Percentiles rank a stretch among this genome's conserved stretches.
Conservation (phyloP, 2,797 vertebrate genomes). For the Acrossocheilus wenchowensis region DNA sequence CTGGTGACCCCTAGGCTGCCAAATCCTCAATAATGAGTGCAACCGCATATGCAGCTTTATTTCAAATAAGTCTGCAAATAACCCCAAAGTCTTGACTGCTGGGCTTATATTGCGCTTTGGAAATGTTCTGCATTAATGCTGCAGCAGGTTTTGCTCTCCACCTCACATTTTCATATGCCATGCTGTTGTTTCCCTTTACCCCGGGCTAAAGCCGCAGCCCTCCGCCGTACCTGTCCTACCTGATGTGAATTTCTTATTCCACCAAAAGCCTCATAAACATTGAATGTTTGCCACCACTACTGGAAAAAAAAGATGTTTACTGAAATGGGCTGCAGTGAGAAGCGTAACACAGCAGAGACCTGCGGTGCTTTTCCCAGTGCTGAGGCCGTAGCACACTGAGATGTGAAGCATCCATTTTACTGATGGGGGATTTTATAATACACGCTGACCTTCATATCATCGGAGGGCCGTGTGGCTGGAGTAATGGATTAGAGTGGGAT, state of each 20-base stretch:
- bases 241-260: constrained; percentile 42
- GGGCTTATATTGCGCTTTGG: neutral
- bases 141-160: constrained; percentile 26
- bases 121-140: constrained; percentile 18
- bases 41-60: neutral
- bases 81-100: neutral
- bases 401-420: constrained; percentile 50
- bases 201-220: constrained; percentile 27
- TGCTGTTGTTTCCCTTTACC: constrained; percentile 26
- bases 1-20: neutral
- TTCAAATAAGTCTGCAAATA: neutral
- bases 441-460: constrained; percentile 50
- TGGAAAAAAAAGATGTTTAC: constrained; percentile 19
- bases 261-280: constrained; percentile 25
- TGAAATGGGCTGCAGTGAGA: constrained; percentile 25
- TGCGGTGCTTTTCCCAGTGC: constrained; percentile 39
- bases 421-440: constrained; percentile 52
- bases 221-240: neutral
- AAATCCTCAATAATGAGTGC: neutral
- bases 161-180: constrained; percentile 34
- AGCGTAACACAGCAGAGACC: constrained; percentile 20
- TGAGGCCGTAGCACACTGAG: constrained; percentile 11
- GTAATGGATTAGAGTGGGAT: constrained; percentile 51
- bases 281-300: constrained; percentile 13
- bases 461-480: constrained; percentile 20